Conservation (phyloP, 2,888 invertebrate genomes). For the Ametastegia equiseti region DNA sequence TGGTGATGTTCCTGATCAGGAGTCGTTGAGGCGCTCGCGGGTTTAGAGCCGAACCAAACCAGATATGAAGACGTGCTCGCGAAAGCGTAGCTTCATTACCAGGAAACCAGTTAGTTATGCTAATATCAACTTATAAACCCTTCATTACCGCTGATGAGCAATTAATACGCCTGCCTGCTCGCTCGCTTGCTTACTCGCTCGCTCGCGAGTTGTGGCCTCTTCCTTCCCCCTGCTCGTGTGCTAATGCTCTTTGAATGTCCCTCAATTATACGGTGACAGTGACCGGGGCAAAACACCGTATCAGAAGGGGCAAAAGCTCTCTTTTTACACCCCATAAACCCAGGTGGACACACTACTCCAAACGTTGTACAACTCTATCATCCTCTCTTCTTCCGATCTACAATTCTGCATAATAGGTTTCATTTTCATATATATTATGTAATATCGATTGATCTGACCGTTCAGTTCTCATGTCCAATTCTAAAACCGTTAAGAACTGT, state of each 20-base stretch:
- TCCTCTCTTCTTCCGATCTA: neutral
- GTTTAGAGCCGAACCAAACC: conserved; percentile 18
- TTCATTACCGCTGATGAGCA: conserved; percentile 74
- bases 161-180: conserved; percentile 69
- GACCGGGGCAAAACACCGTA: conserved; percentile 40
- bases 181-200: conserved; percentile 48
- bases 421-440: neutral
- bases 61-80: conserved; percentile 45
- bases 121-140: conserved; percentile 74
- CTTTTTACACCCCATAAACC: conserved; percentile 11
- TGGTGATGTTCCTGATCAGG: neutral
- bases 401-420: neutral
- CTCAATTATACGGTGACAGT: conserved; percentile 71
- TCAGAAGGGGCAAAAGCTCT: conserved; percentile 13
- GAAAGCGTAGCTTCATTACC: conserved; percentile 64
- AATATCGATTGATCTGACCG: neutral
- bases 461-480: neutral
- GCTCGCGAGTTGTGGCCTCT: conserved; percentile 55
- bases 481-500: neutral
- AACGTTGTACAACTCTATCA: conserved; percentile 3
- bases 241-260: conserved; percentile 62
- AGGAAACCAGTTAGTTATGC: conserved; percentile 74
- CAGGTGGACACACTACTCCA: neutral
- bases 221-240: conserved; percentile 48
- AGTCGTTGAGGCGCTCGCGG: no score